These are phyloP conservation scores for Cheilosia vernalis DNA, from an alignment of 2,888 invertebrate species.

Conservation along the genomic window DNA sequence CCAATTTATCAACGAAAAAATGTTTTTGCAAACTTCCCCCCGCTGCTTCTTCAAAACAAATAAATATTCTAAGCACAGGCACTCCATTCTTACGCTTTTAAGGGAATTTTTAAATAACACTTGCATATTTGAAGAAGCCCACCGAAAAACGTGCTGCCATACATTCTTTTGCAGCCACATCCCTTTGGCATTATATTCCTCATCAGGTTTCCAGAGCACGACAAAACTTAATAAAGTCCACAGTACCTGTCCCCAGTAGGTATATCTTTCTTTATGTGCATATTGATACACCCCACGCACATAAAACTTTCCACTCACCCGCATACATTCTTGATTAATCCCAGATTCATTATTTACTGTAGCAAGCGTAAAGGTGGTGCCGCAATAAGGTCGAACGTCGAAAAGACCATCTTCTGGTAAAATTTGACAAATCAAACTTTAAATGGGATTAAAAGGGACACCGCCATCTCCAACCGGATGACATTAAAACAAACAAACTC, in stretches of 20 bases:
- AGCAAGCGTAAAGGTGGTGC: constrained; percentile 8
- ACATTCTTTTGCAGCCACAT: background rate
- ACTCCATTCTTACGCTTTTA: constrained; percentile 13
- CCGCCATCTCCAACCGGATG: background rate
- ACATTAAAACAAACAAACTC: constrained; percentile 33
- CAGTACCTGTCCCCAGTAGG: constrained; percentile 9
- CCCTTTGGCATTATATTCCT: constrained; percentile 1
- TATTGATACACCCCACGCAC: constrained; percentile 36
- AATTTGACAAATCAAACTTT: constrained; percentile 27
- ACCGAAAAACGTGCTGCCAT: constrained; percentile 21
- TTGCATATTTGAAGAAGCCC: constrained; percentile 13
- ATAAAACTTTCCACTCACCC: constrained; percentile 5
- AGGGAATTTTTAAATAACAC: constrained; percentile 45
- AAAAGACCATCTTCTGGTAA: constrained; percentile 35
- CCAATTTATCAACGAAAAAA: constrained; percentile 18
- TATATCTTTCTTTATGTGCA: background rate
- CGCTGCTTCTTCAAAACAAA: background rate
- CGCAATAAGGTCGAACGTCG: constrained; percentile 24
- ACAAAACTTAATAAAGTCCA: constrained; percentile 55
- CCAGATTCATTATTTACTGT: constrained; percentile 46
- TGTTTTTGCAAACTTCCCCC: constrained; percentile 16
- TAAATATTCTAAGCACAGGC: constrained; percentile 27
- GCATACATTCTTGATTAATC: constrained; percentile 40
- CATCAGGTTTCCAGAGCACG: constrained; percentile 37
- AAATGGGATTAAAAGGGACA: constrained; percentile 33